phyloP scores from a whole-genome alignment of 1,140 invertebrate species.

The Drosophila subpulchrella region DNA sequence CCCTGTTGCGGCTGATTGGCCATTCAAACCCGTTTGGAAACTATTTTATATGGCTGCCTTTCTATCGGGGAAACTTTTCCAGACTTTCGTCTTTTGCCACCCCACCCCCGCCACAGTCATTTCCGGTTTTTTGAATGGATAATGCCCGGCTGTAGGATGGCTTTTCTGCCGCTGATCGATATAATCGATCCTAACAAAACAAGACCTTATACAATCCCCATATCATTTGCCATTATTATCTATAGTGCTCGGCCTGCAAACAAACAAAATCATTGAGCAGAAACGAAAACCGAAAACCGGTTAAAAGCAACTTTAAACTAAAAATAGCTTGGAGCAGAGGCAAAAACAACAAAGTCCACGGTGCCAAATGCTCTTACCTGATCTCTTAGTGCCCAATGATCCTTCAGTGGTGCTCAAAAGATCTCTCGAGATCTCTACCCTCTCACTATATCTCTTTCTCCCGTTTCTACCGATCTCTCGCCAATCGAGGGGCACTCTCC shows the following conservation, averaged over 20 bases:
- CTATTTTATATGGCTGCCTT: conserved; percentile 27
- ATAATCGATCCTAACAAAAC: conserved; percentile 17
- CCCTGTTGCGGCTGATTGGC: conserved; percentile 47
- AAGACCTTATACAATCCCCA: conserved; percentile 10
- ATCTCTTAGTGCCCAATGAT: conserved; percentile 24
- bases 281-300: conserved; percentile 54
- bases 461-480: neutral
- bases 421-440: neutral
- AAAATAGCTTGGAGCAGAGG: conserved; percentile 46
- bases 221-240: conserved; percentile 38
- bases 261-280: conserved; percentile 45
- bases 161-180: conserved; percentile 10
- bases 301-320: conserved; percentile 61
- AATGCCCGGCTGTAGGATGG: conserved; percentile 13
- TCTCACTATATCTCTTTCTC: conserved; percentile 3
- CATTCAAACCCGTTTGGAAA: conserved; percentile 28
- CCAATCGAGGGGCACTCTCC: neutral
- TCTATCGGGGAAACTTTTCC: conserved; percentile 10
- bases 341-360: conserved; percentile 28
- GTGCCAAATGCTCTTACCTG: conserved; percentile 16
- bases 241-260: conserved; percentile 30
- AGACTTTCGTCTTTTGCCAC: conserved; percentile 5
- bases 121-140: conserved; percentile 11
- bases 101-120: neutral
- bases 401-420: conserved; percentile 16